phyloP scores from a whole-genome alignment of 2,888 invertebrate genomes.

The Phengaris arion region DNA sequence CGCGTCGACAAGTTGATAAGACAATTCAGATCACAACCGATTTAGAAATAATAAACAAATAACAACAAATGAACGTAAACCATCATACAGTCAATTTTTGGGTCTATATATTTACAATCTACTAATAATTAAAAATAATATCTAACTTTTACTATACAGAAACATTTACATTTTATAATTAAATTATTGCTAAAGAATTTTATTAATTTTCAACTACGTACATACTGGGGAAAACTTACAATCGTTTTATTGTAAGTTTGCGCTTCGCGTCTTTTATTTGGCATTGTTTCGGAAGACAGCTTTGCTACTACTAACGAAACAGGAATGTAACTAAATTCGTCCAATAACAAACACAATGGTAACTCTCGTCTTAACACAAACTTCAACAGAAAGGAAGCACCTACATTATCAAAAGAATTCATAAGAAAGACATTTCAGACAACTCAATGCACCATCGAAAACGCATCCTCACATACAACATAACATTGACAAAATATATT shows the following conservation, averaged over 20 bases:
- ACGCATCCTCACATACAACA: conserved; percentile 8
- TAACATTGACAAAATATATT: conserved; percentile 2
- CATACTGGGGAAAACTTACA: conserved; percentile 58
- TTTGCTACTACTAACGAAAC: conserved; percentile 78
- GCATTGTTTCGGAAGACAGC: conserved; percentile 79
- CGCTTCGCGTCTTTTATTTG: conserved; percentile 76
- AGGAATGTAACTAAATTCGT: conserved; percentile 78
- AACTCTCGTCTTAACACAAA: conserved; percentile 74
- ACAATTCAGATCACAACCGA: conserved; percentile 33
- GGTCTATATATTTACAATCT: conserved; percentile 46
- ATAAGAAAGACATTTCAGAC: background rate
- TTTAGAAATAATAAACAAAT: conserved; percentile 27
- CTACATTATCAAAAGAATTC: conserved; percentile 55
- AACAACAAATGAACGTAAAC: conserved; percentile 48
- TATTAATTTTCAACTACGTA: conserved; percentile 67
- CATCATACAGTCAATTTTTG: conserved; percentile 46
- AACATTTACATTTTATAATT: conserved; percentile 74
- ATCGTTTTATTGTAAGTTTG: conserved; percentile 73
- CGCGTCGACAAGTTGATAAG: background rate
- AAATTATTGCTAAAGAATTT: conserved; percentile 79
- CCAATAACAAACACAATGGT: conserved; percentile 76
- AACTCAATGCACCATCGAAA: conserved; percentile 5
- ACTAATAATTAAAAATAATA: conserved; percentile 52
- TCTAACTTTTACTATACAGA: conserved; percentile 73
- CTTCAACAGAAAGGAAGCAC: conserved; percentile 77